Evolutionary conservation across 35 echinoderm and acorn worm species (phyloP).

Genomic region (Acanthaster planci): DNA sequence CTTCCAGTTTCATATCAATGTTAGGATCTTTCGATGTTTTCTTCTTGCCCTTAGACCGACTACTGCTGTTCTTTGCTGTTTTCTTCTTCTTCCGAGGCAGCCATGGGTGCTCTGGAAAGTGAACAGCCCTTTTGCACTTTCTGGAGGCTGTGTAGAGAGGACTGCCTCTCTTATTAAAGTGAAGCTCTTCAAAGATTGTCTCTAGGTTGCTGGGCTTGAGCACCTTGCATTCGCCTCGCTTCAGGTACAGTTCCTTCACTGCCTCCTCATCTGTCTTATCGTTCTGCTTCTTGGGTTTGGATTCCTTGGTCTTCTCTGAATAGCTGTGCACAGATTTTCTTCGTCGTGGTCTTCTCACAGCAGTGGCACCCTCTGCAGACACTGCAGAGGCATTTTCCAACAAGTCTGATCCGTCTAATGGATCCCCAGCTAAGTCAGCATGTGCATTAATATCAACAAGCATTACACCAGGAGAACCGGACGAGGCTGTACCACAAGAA

Average conservation of each 20-base stretch:
- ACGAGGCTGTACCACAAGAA: no score
- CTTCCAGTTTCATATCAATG: constrained; percentile 3
- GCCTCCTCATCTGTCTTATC: neutral
- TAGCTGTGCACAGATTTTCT: neutral
- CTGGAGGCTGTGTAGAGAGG: neutral
- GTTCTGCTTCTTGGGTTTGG: neutral
- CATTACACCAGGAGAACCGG: no score
- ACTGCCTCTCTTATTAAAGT: neutral
- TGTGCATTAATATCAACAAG: no score
- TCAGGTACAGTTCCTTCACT: neutral
- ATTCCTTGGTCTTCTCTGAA: neutral
- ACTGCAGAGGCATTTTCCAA: no score
- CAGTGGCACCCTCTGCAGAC: no score
- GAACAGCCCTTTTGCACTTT: neutral
- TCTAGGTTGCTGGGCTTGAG: constrained; percentile 10
- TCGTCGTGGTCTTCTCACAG: neutral
- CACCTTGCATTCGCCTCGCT: neutral
- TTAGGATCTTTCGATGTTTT: constrained; percentile 4
- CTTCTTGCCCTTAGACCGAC: neutral
- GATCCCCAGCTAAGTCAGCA: no score
- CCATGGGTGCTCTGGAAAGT: constrained; percentile 1
- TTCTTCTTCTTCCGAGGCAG: constrained; percentile 12
- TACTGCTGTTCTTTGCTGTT: neutral
- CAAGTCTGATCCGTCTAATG: no score
- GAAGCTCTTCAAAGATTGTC: constrained; percentile 22